phyloP scores from a whole-genome alignment of 2,113 vertebrate species.

The Sprattus sprattus region DNA sequence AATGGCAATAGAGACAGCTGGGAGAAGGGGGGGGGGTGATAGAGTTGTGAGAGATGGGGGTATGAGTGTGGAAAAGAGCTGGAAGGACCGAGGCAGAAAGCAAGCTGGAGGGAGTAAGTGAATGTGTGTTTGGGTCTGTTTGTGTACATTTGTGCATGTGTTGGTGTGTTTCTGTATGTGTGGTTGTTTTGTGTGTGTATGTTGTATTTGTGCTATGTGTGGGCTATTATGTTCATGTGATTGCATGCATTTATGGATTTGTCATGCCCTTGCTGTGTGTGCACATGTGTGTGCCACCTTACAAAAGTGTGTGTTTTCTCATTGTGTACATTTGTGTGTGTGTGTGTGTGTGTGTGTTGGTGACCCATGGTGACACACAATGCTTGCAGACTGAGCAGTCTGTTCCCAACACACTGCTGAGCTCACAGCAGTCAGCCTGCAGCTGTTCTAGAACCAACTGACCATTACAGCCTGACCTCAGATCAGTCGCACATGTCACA shows the following conservation, averaged over 20 bases:
- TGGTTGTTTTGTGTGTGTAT: background rate
- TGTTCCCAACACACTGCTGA: constrained; percentile 13
- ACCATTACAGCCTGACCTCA: constrained; percentile 45
- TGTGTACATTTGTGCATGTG: background rate
- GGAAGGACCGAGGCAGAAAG: background rate
- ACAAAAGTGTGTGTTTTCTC: background rate
- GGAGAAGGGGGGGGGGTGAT: background rate
- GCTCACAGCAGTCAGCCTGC: constrained; percentile 43
- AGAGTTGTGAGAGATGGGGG: background rate
- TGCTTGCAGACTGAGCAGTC: constrained; percentile 1
- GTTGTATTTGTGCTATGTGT: background rate
- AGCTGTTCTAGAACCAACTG: constrained; percentile 53
- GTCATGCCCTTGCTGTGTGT: too few relatives aligned
- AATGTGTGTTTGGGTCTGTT: constrained; percentile 13
- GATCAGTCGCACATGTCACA: constrained; percentile 33
- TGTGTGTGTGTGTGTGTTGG: constrained; percentile 22
- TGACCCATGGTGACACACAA: constrained; percentile 24
- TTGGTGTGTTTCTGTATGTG: background rate
- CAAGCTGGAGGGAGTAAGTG: background rate
- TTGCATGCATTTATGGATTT: too few relatives aligned
- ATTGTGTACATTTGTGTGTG: constrained; percentile 3
- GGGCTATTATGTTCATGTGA: too few relatives aligned
- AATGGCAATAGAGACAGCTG: background rate
- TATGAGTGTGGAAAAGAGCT: background rate
- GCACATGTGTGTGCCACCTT: too few relatives aligned